Evolutionary conservation across 2,113 vertebrate species (phyloP).

Genomic region (Peromyscus californicus): DNA sequence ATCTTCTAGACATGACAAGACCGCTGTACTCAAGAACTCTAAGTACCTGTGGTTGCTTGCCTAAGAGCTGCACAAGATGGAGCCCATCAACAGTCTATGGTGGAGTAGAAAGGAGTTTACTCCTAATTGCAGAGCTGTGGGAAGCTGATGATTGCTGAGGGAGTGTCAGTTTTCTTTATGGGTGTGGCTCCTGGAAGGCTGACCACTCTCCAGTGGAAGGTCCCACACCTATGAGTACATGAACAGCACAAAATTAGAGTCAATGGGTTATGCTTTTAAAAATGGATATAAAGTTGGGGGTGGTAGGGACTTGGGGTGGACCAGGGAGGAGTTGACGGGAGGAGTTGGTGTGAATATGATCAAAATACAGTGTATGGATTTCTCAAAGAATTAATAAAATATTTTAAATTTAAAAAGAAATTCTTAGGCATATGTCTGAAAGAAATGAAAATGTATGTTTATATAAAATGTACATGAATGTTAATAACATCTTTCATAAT

Average conservation of each 20-base stretch:
- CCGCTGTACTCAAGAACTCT: neutral
- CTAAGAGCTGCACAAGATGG: neutral
- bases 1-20: neutral
- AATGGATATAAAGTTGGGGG: neutral
- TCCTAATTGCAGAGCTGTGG: neutral
- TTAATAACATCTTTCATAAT: neutral
- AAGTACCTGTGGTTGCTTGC: neutral
- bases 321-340: neutral
- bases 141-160: neutral
- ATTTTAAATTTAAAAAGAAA: neutral
- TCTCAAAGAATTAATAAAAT: neutral
- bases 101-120: neutral
- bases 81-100: too few species aligned
- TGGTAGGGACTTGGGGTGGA: neutral
- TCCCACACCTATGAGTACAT: neutral
- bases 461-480: neutral
- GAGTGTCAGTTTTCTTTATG: too few species aligned
- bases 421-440: neutral
- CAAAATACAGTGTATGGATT: neutral
- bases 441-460: conserved; percentile 8
- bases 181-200: neutral
- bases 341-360: neutral
- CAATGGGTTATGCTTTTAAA: neutral
- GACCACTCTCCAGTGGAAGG: neutral
- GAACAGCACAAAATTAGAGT: neutral